A percentile compares a stretch with the other conserved stretches of the same genome.
phyloP scores from a whole-genome alignment of 2,113 vertebrate genomes.

The Nothobranchius furzeri region DNA sequence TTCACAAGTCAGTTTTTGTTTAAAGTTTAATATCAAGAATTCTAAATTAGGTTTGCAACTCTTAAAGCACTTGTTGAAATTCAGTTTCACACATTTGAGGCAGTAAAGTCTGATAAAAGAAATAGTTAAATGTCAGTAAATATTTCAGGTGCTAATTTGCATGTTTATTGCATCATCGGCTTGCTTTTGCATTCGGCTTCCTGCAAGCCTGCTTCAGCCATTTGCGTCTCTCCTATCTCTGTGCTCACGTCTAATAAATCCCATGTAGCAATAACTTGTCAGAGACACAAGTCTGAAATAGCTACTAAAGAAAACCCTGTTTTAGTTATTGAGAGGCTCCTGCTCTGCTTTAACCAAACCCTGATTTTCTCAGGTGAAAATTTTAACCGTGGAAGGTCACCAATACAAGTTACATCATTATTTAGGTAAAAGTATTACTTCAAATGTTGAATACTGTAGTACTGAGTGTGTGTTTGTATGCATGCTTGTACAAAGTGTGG shows the following conservation, averaged over 20 bases:
- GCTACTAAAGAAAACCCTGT: not conserved
- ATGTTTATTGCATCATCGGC: not conserved
- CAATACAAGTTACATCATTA: no score
- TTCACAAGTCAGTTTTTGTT: not conserved
- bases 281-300: not conserved
- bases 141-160: not conserved
- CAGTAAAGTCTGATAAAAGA: not conserved
- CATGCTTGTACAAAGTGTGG: no score
- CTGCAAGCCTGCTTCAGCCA: not conserved
- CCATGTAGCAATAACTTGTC: not conserved
- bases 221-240: not conserved
- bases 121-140: not conserved
- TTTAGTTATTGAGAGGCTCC: no score
- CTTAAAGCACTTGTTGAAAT: not conserved
- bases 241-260: not conserved
- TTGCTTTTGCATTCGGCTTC: not conserved
- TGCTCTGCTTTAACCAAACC: no score
- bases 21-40: not conserved
- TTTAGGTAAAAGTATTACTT: no score
- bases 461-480: no score
- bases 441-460: no score
- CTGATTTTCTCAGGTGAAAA: no score
- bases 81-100: not conserved
- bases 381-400: no score
- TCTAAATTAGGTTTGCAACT: not conserved